Conservation (phyloP, 1,140 invertebrate genomes). For the Drosophila bifasciata region DNA sequence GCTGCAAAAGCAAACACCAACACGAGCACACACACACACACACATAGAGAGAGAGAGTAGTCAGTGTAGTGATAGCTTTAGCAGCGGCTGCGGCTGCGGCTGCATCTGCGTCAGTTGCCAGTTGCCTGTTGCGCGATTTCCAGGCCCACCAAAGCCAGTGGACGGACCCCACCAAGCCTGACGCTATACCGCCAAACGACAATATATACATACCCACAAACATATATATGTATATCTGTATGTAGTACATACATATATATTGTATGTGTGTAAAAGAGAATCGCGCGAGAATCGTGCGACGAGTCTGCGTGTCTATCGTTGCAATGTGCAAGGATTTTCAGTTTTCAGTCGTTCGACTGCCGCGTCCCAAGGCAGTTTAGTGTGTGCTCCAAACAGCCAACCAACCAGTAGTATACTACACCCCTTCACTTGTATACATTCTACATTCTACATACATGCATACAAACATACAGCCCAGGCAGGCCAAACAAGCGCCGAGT, state of each 20-base stretch:
- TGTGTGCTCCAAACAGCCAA: conserved; percentile 51
- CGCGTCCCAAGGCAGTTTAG: conserved; percentile 81
- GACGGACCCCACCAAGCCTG: no score
- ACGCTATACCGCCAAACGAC: no score
- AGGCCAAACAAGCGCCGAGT: neutral
- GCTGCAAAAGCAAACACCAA: conserved; percentile 10
- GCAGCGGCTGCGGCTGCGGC: conserved; percentile 6
- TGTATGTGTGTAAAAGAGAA: conserved; percentile 6
- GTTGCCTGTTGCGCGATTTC: conserved; percentile 49
- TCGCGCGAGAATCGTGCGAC: conserved; percentile 38
- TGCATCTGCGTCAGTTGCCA: conserved; percentile 26
- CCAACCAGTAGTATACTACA: no score
- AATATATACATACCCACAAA: no score
- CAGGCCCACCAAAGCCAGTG: conserved; percentile 8
- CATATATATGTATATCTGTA: no score
- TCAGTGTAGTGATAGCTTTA: neutral
- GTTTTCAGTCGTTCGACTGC: conserved; percentile 78
- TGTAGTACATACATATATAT: no score
- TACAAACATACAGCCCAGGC: neutral
- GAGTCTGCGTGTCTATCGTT: conserved; percentile 76
- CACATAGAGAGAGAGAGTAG: no score
- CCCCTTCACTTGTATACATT: neutral
- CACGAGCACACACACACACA: conserved; percentile 13
- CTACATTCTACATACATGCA: no score
- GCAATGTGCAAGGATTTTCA: conserved; percentile 62